Conservation (phyloP, 1,140 invertebrate genomes). For the Ceratosolen solmsi region DNA sequence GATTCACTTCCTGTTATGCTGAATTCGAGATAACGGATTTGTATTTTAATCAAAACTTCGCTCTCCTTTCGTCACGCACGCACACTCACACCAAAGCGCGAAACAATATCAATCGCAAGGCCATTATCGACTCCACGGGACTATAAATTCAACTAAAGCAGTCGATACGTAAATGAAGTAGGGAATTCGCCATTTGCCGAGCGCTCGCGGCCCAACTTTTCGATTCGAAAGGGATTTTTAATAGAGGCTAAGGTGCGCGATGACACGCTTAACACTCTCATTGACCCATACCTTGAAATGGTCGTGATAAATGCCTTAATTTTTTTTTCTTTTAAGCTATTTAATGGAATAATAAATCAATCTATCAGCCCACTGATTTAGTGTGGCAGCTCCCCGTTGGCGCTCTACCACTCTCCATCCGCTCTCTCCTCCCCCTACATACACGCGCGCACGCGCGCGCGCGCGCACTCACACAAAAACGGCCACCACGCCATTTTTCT, state of each 20-base stretch:
- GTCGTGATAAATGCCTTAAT: conserved; percentile 12
- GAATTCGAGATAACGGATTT: not conserved
- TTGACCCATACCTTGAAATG: conserved; percentile 2
- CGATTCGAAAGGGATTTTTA: not conserved
- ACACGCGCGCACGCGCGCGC: no score
- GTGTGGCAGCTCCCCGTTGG: not conserved
- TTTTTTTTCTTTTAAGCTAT: not conserved
- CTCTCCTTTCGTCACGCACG: not conserved
- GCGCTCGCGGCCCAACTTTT: not conserved
- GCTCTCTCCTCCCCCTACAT: no score
- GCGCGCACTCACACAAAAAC: no score
- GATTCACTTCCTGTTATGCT: not conserved
- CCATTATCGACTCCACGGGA: not conserved
- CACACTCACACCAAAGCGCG: no score
- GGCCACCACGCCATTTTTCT: not conserved
- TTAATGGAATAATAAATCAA: conserved; percentile 45
- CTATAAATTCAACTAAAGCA: not conserved
- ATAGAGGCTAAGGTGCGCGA: not conserved
- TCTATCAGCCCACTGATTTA: conserved; percentile 40
- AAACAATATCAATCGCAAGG: not conserved
- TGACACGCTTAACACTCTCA: conserved; percentile 1
- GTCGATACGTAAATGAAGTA: not conserved
- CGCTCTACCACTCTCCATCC: not conserved
- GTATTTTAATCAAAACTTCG: not conserved
- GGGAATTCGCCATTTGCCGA: not conserved